Percentiles rank a stretch among this genome's conserved stretches.
Evolutionary conservation across 2,888 invertebrate species (phyloP).

Genomic region (Thecocarcelia acutangulata): DNA sequence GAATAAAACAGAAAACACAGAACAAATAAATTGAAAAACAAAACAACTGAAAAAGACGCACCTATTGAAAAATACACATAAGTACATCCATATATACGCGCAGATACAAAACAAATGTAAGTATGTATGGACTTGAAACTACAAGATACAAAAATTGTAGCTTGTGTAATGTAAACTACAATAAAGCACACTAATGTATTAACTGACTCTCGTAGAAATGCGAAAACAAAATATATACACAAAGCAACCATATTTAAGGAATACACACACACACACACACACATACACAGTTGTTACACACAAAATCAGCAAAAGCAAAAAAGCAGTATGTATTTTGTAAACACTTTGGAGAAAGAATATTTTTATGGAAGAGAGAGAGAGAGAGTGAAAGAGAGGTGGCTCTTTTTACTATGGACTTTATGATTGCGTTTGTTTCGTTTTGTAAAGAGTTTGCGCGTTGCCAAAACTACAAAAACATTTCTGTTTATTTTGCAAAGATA

Average conservation of each 20-base stretch:
- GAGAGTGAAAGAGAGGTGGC: slow-evolving; percentile 6
- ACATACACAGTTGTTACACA: not conserved
- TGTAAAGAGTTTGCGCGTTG: slow-evolving; percentile 55
- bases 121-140: slow-evolving; percentile 30
- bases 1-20: slow-evolving; percentile 43
- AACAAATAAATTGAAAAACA: slow-evolving; percentile 42
- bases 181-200: slow-evolving; percentile 17
- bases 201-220: slow-evolving; percentile 49
- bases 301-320: slow-evolving; percentile 3
- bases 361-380: slow-evolving; percentile 3
- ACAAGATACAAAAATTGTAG: slow-evolving; percentile 64
- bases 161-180: slow-evolving; percentile 46
- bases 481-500: slow-evolving; percentile 50
- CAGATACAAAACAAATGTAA: not conserved
- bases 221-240: slow-evolving; percentile 56
- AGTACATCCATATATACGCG: not conserved
- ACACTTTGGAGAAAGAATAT: slow-evolving; percentile 11
- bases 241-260: not conserved
- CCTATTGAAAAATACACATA: slow-evolving; percentile 27
- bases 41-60: slow-evolving; percentile 58
- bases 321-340: slow-evolving; percentile 22
- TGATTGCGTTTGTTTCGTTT: slow-evolving; percentile 13
- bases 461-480: slow-evolving; percentile 58
- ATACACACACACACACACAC: slow-evolving; percentile 5
- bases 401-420: not conserved